A percentile compares a stretch with the other conserved stretches of the same genome.
These are phyloP conservation scores for Echinops telfairi DNA, from an alignment of 2,113 vertebrate species.

Conservation along the genomic window DNA sequence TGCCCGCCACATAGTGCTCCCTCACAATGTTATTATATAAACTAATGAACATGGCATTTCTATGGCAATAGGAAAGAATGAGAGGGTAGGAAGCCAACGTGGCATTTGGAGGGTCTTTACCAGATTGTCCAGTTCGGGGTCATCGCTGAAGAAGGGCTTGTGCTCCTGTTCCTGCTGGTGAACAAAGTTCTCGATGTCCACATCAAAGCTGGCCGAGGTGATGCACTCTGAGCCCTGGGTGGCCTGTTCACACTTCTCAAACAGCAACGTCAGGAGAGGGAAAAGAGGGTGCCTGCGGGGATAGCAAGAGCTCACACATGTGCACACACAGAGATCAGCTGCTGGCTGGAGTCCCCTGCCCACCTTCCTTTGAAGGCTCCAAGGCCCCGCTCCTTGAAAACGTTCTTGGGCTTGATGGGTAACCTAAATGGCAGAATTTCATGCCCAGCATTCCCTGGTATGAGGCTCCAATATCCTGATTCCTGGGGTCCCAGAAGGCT, in stretches of 20 bases:
- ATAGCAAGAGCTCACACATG: slow-evolving; percentile 75
- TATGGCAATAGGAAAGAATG: neutral
- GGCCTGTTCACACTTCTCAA: slow-evolving; percentile 99
- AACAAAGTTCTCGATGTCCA: slow-evolving; percentile 99
- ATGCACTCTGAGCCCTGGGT: slow-evolving; percentile 99
- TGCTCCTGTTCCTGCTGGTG: slow-evolving; percentile 99
- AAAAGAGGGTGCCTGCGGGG: slow-evolving; percentile 95
- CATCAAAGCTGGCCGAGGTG: slow-evolving; percentile 98
- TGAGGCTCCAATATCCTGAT: neutral
- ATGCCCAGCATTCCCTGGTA: neutral
- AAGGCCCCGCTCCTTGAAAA: slow-evolving; percentile 10
- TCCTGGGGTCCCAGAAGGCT: neutral
- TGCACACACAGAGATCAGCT: slow-evolving; percentile 38
- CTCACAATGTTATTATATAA: neutral
- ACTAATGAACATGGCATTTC: slow-evolving; percentile 18
- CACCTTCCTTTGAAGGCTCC: neutral
- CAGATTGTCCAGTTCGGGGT: slow-evolving; percentile 98
- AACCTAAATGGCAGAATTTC: neutral
- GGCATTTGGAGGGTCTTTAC: slow-evolving; percentile 85
- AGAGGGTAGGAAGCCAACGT: neutral
- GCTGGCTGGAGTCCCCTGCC: slow-evolving; percentile 36
- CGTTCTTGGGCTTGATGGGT: neutral
- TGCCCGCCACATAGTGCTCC: neutral
- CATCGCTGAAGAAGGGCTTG: slow-evolving; percentile 99
- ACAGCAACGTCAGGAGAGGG: slow-evolving; percentile 96